Evolutionary conservation across 2,113 vertebrate genomes (phyloP), one percentile per base, ranked within the genome.

Genomic region (Cygnus buccinator): DNA sequence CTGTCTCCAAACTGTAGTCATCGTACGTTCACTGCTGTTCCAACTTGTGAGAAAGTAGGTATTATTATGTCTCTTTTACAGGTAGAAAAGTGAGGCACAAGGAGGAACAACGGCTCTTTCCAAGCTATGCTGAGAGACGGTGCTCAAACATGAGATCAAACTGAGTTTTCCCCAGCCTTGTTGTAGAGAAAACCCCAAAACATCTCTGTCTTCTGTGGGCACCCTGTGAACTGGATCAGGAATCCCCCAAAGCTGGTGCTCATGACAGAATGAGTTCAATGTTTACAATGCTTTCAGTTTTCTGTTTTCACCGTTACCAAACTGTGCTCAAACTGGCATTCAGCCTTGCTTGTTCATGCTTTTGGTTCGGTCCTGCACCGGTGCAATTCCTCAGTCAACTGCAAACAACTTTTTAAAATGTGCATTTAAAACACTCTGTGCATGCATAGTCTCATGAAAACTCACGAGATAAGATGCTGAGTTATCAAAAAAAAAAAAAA

Each of bases 261-360:
- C 17, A 5, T 2, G 4, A 33, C 39, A 25, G 52, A 58, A 46
- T 33, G 23, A 28, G 6, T 29, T 43, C 15, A 48, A 5, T 0
- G 43, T 12, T 67, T 46, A 35, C 29, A 2, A 16, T 17, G 29
- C 29, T 54, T 52, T 77, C 43, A 9, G 3, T 90, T 87, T 87
- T 48, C 74, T 54, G 26, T 59, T 71, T 26, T 81, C 4, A 35
- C 20, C 8, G 2, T 52, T 68, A 11, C 39, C 26, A 61, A 63
- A 37, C 57, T 41, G 28, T 59, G 57, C 61, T 83, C 66, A n/a
- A 10, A 46, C n/a, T 54, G 54, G 8, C 35, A 18, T 25, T 66
- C 46, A 13, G 10, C 58, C 63, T 55, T 46, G 4, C 83, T 11
- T 8, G 11, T 71, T 52, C 68, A 48, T 5, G 13, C 15, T 37